Base-by-base conservation (phyloP, 2,888 invertebrate species). In the Ceraclea dissimilis region DNA sequence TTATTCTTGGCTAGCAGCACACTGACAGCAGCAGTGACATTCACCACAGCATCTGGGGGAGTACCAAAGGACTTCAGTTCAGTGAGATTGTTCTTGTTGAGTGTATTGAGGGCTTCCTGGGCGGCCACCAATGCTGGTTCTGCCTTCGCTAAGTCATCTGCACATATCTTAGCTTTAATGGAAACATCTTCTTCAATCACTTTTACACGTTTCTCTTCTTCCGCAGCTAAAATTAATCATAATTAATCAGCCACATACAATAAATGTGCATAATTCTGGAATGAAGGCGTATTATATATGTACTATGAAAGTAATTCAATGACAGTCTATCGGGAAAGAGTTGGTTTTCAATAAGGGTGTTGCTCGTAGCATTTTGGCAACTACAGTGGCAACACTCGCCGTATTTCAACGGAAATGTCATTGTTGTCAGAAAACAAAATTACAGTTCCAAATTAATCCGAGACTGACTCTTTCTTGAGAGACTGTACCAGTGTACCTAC, bases 51-150 rank as follows among this genome's bases (percentile, higher is more conserved):
- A 44, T 86, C 84, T 0, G 93, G 93, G 2, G 96, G 96, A 2
- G 91, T 84, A 1, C 93, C 92, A 70, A 96, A 95, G 0, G 95
- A 93, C 69, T 95, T 95, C 67, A 96, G 72, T 73, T 97, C 96
- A 0, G 95, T 95, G 63, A 96, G 73, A 70, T 96, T 96, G 67
- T 85, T 88, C 76, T 96, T 96, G 68, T 96, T 94, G 20, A 96
- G 72, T 0, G 95, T 95, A 67, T 95, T 89, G 51, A 96, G 73
- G 8, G 96, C 95, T 65, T 88, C 92, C 68, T 91, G 88, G 0
- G 96, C 95, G 11, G 93, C 93, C 18, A 86, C 68, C 20, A 96
- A 72, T 0, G 94, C 94, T 0, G 96, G 96, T 70, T 95, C 93
- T 0, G 96, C 95, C 68, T 89, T 91, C 0, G 84, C 86, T 65